phyloP scores from a whole-genome alignment of 1,140 invertebrate species.

The Acromyrmex charruanus region DNA sequence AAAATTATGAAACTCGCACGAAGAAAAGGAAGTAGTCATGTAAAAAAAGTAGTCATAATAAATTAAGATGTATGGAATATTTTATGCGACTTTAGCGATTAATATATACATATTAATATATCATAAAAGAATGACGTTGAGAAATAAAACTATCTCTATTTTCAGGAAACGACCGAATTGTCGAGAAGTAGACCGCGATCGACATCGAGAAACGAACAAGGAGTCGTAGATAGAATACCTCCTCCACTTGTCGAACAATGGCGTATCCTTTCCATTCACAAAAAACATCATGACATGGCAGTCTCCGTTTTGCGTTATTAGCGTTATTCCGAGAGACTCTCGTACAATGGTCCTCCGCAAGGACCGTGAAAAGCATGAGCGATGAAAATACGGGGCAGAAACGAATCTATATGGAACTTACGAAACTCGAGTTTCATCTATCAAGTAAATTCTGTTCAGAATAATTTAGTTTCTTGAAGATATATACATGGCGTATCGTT shows the following conservation, averaged over 20 bases:
- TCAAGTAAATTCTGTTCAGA: not conserved
- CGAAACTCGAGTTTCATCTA: constrained; percentile 12
- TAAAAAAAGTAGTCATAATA: not conserved
- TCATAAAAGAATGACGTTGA: not conserved
- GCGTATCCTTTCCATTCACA: not conserved
- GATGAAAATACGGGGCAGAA: not conserved
- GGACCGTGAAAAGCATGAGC: not conserved
- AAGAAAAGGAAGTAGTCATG: not conserved
- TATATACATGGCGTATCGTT: no score
- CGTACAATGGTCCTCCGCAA: not conserved
- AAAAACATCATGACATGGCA: constrained; percentile 22
- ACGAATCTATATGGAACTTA: not conserved
- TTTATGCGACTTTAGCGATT: not conserved
- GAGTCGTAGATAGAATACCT: constrained; percentile 18
- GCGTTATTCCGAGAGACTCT: constrained; percentile 9
- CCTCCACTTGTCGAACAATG: constrained; percentile 45
- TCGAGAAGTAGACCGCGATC: not conserved
- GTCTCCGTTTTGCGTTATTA: constrained; percentile 39
- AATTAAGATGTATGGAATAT: constrained; percentile 32
- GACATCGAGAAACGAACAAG: not conserved
- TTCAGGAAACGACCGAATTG: not conserved
- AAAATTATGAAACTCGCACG: constrained; percentile 32
- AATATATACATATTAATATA: constrained; percentile 26
- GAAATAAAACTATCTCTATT: not conserved
- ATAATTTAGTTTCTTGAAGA: not conserved